Base-by-base conservation (phyloP, 2,797 vertebrate species). In the Artibeus lituratus region DNA sequence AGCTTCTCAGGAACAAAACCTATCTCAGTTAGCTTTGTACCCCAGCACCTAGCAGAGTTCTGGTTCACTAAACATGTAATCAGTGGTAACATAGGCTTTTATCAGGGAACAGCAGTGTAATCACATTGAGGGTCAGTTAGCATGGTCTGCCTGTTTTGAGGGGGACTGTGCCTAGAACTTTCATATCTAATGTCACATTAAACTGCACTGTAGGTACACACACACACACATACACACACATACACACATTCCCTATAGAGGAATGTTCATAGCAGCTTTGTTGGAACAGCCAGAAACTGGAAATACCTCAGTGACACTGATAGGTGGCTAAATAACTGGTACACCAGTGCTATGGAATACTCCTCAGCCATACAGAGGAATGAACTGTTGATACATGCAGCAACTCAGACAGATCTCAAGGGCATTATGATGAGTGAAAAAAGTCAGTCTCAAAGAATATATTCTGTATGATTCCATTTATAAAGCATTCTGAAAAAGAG, bases 61-160 rank as follows among this genome's bases (percentile, higher is more conserved):
- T 74, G 67, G 47, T 77, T 76, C 32, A 72, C 7, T 70, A 90
- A 90, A 37, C 26, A 14, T 7, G 22, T 88, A 37, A 19, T 87
- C 47, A 87, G 18, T 84, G 44, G 9, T 87, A 62, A 92, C 91
- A n/a, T 22, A 67, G 22, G 49, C 42, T 47, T 86, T 84, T 87
- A 53, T 83, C 8, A 89, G 57, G 67, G 65, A 84, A 91, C 2
- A 76, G 39, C 49, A 83, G 0, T 93, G 86, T 57, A 88, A 69
- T 91, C 29, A 42, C 82, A 83, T 47, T 94, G 15, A 73, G 65
- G 87, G 37, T 90, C 39, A 65, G 15, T 90, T 94, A 93, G 70
- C 39, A 55, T 82, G 76, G 37, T 85, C 65, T 69, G 47, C 35
- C 39, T 70, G 0, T 69, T 91, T 59, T 51, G 62, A 55, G 53